Conservation (phyloP, 2,888 invertebrate genomes). For the Portevinia maculata region DNA sequence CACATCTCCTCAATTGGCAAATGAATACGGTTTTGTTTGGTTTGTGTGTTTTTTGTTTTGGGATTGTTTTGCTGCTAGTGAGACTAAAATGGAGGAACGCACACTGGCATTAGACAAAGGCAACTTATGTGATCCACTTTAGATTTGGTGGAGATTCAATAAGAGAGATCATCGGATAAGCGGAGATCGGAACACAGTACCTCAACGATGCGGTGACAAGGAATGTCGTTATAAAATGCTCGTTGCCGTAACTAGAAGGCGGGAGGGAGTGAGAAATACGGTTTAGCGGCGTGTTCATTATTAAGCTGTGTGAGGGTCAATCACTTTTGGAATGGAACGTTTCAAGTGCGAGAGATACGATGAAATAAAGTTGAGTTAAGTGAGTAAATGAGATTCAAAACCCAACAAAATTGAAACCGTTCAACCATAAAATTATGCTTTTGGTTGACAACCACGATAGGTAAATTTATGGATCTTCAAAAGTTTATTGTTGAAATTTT, state of each 20-base stretch:
- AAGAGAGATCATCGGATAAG: conserved; percentile 60
- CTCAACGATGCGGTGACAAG: conserved; percentile 34
- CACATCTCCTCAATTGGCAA: conserved; percentile 69
- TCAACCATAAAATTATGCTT: no score
- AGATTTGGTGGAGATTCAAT: conserved; percentile 67
- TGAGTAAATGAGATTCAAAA: no score
- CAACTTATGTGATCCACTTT: conserved; percentile 69
- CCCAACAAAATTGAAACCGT: no score
- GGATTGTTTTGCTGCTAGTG: conserved; percentile 2
- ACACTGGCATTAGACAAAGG: conserved; percentile 37
- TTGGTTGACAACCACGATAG: no score
- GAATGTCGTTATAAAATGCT: conserved; percentile 6
- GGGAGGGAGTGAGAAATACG: not conserved
- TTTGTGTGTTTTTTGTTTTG: conserved; percentile 7
- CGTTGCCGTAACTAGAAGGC: not conserved
- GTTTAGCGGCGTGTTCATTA: conserved; percentile 15
- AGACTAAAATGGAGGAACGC: conserved; percentile 29
- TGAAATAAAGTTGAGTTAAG: not conserved
- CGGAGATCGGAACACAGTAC: conserved; percentile 23
- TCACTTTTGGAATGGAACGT: conserved; percentile 12
- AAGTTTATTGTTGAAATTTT: no score
- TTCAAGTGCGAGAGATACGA: not conserved
- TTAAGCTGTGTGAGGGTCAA: conserved; percentile 30
- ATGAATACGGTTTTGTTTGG: conserved; percentile 58
- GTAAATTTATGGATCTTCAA: no score